phyloP scores from a whole-genome alignment of 2,797 vertebrate species.

The Pseudocheirus occidentalis region DNA sequence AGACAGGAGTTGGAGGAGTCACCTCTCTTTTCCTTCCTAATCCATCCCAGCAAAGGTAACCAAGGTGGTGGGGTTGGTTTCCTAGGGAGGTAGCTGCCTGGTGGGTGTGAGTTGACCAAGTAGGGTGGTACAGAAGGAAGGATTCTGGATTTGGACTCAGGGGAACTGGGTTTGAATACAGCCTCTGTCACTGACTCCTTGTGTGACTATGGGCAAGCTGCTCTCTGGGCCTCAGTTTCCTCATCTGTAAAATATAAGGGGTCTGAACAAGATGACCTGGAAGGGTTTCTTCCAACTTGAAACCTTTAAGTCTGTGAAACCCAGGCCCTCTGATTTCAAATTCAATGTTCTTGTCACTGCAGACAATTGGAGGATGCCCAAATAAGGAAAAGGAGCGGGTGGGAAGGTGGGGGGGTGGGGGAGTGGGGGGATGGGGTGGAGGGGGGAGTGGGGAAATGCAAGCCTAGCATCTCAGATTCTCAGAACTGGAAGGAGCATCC shows the following conservation, averaged over 20 bases:
- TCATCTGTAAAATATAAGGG: not conserved
- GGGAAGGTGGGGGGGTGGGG: too few relatives aligned
- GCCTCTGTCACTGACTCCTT: not conserved
- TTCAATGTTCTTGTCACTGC: not conserved
- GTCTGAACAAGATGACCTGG: not conserved
- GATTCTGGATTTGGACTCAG: not conserved
- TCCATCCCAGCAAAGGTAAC: not conserved
- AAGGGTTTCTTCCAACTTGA: not conserved
- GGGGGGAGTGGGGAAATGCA: too few relatives aligned
- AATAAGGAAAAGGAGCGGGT: not conserved
- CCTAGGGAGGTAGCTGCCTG: not conserved
- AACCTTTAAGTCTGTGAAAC: not conserved
- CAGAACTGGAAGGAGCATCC: not conserved
- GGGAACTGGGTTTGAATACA: not conserved
- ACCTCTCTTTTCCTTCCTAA: not conserved
- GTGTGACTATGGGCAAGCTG: not conserved
- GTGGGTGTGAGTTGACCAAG: not conserved
- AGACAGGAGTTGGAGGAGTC: not conserved
- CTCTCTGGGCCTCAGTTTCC: not conserved
- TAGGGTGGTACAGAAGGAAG: not conserved
- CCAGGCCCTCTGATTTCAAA: not conserved
- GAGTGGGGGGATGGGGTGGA: too few relatives aligned
- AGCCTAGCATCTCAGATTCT: not conserved
- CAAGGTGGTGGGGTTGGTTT: not conserved
- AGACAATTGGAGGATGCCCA: not conserved